Evolutionary conservation across 1,140 invertebrate genomes (phyloP).

Genomic region (Lasioglossum albipes): DNA sequence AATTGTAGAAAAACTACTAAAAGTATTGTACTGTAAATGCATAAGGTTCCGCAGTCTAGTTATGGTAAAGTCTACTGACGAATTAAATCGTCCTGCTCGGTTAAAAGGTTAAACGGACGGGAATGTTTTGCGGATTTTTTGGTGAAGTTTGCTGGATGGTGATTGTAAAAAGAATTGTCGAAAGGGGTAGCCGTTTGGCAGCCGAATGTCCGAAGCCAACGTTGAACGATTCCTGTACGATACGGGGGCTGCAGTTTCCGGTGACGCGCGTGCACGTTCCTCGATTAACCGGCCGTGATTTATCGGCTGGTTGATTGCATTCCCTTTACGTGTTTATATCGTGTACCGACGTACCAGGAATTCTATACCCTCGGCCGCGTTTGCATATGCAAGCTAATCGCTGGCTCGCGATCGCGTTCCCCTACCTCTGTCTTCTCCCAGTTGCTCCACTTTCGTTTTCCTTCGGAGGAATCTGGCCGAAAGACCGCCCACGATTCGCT

Average conservation of each 20-base stretch:
- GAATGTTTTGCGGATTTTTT: too few relatives aligned
- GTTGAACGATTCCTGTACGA: neutral
- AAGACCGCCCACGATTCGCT: neutral
- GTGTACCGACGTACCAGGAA: conserved; percentile 34
- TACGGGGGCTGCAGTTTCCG: neutral
- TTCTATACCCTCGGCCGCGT: conserved; percentile 32
- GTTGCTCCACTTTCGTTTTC: conserved; percentile 6
- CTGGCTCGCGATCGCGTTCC: conserved; percentile 9
- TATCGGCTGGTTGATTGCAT: conserved; percentile 28
- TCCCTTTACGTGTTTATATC: conserved; percentile 34
- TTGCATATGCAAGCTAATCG: conserved; percentile 40
- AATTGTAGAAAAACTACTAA: too few relatives aligned
- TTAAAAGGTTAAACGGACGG: too few relatives aligned
- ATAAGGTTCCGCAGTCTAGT: too few relatives aligned
- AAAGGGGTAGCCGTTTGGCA: too few relatives aligned
- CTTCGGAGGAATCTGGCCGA: neutral
- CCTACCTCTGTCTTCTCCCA: neutral
- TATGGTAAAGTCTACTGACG: too few relatives aligned
- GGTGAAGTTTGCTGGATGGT: too few relatives aligned
- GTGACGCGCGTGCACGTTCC: neutral
- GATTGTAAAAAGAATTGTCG: too few relatives aligned
- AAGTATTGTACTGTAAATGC: too few relatives aligned
- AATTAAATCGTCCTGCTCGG: too few relatives aligned
- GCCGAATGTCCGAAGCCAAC: neutral
- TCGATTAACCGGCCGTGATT: conserved; percentile 26